Base-by-base conservation (phyloP, 2,888 invertebrate genomes). In the Zygothrica quintamaculata region DNA sequence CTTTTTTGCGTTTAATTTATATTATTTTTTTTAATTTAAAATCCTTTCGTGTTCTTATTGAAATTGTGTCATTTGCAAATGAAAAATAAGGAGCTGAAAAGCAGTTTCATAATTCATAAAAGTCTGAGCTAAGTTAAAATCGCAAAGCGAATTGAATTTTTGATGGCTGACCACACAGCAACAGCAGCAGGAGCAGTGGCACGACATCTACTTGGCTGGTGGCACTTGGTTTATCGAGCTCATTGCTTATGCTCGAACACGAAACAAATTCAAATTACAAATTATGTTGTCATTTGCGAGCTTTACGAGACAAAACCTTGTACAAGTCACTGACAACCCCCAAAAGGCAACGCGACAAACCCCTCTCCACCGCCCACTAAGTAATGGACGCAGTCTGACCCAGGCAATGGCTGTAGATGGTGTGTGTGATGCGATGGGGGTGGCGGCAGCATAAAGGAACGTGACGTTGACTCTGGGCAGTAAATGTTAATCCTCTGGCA, bases 231-330 rank as follows among this genome's bases (percentile, higher is more conserved):
- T 42, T 37, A 18, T 31, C 15, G 22, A 61, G 66, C 84, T 85
- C 82, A 85, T 85, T 87, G 80, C 74, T 85, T 85, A 85, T 85
- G 84, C 84, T 61, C 46, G 80, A 69, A 76, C 84, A 85, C 84
- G 84, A 84, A 87, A 80, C 80, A 80, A 82, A 84, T 84, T 86
- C 86, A 86, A 84, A 84, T 84, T 84, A 84, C 86, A 84, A 84
- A 86, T 85, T 87, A 84, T 87, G 87, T 76, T 81, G 77, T 79
- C 84, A 79, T 85, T 85, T 85, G 65, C 61, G 77, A 67, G 74
- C 74, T 84, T 81, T 81, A 81, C 69, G 81, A 78, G 78, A 40
- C 53, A 50, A 15, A 22, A 36, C 18, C 18, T 5, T 3, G 18
- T 22, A 22, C 18, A 22, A 6, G n/a, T 4, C 46, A 47, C 37